Evolutionary conservation across 2,888 invertebrate species (phyloP), one percentile per base, ranked within the genome.

Genomic region (Temnothorax rugatulus): DNA sequence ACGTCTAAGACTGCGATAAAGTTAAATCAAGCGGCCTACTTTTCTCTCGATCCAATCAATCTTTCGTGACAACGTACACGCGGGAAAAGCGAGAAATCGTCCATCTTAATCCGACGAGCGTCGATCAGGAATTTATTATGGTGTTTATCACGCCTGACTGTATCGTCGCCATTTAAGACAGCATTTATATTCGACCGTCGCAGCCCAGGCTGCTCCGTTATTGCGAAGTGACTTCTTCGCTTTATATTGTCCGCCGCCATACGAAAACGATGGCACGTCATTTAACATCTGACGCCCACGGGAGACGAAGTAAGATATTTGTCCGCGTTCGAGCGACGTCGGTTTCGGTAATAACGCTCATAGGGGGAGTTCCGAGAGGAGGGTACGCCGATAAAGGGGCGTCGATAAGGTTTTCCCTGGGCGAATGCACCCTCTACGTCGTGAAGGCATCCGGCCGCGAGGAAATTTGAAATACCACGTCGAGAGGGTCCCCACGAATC

Each of bases 281-380:
- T 81, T 81, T 81, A 81, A 52, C 34, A 59, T 59, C 21, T 57
- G 57, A 79, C 50, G 50, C 15, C 34, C 38, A 34, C 47, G 44
- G 18, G 73, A 79, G 68, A 59, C 59, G 44, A 59, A 81, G 79
- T 73, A 73, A 81, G 79, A 81, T 81, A 81, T 81, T 81, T 81
- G 79, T 81, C 47, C 73, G 57, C 38, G 59, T 81, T 73, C 34
- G 34, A 73, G 73, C 47, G 59, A 73, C 25, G 44, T 79, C 59
- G 47, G n/a, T 59, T 73, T 81, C 73, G 59, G 59, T 38, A 81
- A 81, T 73, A 81, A 73, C 79, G 76, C 1, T 25, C 64, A 54
- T 38, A 25, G 41, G 77, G 41, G 41, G 41, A 68, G 77, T 13
- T 54, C 13, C 41, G n/a, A 59, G 34, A 44, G 21, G 54, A 57